Evolutionary conservation across 2,113 vertebrate genomes (phyloP).

Genomic region (Alces alces): DNA sequence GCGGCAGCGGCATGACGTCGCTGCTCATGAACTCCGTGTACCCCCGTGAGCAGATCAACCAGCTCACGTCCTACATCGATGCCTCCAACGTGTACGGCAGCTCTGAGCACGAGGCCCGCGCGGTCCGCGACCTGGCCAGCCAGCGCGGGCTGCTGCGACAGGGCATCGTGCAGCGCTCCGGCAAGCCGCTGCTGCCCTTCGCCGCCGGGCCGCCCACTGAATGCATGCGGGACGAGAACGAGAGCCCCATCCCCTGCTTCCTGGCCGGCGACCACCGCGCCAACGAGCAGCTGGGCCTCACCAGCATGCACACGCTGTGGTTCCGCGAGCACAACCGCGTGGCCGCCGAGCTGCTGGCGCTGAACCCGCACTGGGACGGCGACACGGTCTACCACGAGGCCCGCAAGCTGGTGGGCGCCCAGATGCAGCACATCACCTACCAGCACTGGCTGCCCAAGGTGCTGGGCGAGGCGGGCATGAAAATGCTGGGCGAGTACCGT

Average conservation of each 20-base stretch:
- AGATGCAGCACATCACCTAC: slow-evolving; percentile 99
- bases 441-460: slow-evolving; percentile 97
- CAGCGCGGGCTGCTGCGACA: slow-evolving; percentile 94
- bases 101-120: slow-evolving; percentile 90
- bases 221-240: slow-evolving; percentile 96
- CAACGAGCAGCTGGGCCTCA: slow-evolving; percentile 95
- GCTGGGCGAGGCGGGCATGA: slow-evolving; percentile 92
- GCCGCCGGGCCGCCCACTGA: slow-evolving; percentile 95
- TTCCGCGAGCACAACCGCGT: slow-evolving; percentile 97
- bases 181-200: slow-evolving; percentile 95
- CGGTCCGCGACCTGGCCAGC: slow-evolving; percentile 93
- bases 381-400: slow-evolving; percentile 98
- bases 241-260: slow-evolving; percentile 98
- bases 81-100: slow-evolving; percentile 97
- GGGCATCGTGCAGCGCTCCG: slow-evolving; percentile 95
- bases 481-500: slow-evolving; percentile 88
- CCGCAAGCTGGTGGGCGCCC: slow-evolving; percentile 95
- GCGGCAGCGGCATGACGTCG: slow-evolving; percentile 98
- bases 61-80: slow-evolving; percentile 96
- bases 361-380: slow-evolving; percentile 98
- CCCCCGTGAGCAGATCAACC: slow-evolving; percentile 97
- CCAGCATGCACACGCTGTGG: slow-evolving; percentile 97
- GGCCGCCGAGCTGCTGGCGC: slow-evolving; percentile 89
- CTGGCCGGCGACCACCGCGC: slow-evolving; percentile 96
- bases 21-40: slow-evolving; percentile 98